These are phyloP conservation scores for Sicus ferrugineus DNA, from an alignment of 2,888 invertebrate species.

Conservation along the genomic window DNA sequence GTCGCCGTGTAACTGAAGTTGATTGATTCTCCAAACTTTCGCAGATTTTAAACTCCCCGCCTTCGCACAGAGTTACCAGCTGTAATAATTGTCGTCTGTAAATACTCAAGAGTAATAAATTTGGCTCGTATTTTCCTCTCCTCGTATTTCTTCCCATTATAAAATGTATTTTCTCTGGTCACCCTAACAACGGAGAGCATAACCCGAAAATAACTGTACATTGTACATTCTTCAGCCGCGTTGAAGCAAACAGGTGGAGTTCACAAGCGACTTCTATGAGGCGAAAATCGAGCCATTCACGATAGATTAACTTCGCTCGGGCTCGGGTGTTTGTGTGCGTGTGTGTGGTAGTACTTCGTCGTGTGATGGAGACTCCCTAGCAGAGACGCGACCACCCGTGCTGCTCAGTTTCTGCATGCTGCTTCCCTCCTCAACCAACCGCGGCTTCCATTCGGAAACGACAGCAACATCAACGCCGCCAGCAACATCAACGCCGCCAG, in stretches of 20 bases:
- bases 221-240: too few relatives aligned
- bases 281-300: constrained; percentile 12
- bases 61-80: too few relatives aligned
- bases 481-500: not conserved
- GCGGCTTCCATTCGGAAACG: not conserved
- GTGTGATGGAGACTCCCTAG: not conserved
- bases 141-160: too few relatives aligned
- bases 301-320: constrained; percentile 15
- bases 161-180: too few relatives aligned
- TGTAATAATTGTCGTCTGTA: too few relatives aligned
- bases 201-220: not conserved
- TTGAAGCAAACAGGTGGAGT: not conserved
- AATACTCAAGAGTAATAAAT: too few relatives aligned
- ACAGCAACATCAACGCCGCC: not conserved
- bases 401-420: not conserved
- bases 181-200: too few relatives aligned
- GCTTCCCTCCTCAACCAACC: too few relatives aligned
- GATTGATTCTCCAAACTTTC: not conserved
- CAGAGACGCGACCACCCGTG: not conserved
- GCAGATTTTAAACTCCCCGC: too few relatives aligned
- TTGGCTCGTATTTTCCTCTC: too few relatives aligned
- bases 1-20: not conserved
- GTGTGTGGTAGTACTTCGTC: too few relatives aligned
- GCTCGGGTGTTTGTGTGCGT: not conserved
- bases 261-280: not conserved